A percentile compares a stretch with the other conserved stretches of the same genome.
These are phyloP conservation scores for Leptinotarsa rubiginosa DNA, from an alignment of 2,888 invertebrate species.

Conservation along the genomic window DNA sequence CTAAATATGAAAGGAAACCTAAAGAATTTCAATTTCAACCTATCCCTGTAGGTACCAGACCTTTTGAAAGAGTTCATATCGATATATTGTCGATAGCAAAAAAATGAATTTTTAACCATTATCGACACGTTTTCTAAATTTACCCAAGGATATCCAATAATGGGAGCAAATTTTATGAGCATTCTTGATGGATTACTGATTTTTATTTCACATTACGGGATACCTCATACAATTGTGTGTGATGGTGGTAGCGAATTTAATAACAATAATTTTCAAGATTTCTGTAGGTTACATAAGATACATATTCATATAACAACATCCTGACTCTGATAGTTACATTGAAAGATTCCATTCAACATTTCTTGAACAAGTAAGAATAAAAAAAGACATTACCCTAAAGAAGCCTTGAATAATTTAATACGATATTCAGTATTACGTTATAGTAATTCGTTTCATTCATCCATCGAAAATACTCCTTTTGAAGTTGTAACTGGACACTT, in stretches of 20 bases:
- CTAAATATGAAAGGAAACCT: not conserved
- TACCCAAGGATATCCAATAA: too few relatives aligned
- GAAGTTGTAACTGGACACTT: not conserved
- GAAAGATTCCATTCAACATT: not conserved
- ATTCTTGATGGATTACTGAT: not conserved
- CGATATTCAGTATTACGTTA: not conserved
- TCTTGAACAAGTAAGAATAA: not conserved
- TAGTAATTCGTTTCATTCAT: not conserved
- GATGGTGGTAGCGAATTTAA: not conserved
- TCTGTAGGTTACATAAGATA: not conserved
- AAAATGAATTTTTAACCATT: too few relatives aligned
- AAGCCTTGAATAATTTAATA: not conserved
- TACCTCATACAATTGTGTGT: not conserved
- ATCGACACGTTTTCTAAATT: too few relatives aligned
- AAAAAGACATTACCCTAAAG: not conserved
- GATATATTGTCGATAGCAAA: not conserved
- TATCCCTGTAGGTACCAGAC: not conserved
- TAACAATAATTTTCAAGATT: not conserved
- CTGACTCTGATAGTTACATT: not conserved
- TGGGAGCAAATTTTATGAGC: not conserved
- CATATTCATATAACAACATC: not conserved
- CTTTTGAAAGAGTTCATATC: constrained; percentile 8
- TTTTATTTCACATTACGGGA: not conserved
- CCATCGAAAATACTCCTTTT: not conserved
- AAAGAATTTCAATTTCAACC: constrained; percentile 21